A percentile compares a stretch with the other conserved stretches of the same genome.
Conservation (phyloP, 2,888 invertebrate genomes). For the Morpho achilles region DNA sequence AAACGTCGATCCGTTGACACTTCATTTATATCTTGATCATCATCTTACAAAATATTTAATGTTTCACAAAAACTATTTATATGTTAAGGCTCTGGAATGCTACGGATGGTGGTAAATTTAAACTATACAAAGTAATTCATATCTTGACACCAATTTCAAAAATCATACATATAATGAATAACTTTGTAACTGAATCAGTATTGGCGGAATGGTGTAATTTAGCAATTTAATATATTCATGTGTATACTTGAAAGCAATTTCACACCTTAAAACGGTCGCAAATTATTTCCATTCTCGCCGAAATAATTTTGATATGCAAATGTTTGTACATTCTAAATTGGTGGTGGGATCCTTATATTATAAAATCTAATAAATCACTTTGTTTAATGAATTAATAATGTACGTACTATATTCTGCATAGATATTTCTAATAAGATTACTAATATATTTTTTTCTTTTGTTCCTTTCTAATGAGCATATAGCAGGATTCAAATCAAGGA, state of each 20-base stretch:
- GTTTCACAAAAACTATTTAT: conserved; percentile 25
- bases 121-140: conserved; percentile 21
- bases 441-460: conserved; percentile 74
- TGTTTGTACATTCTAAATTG: conserved; percentile 39
- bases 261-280: conserved; percentile 28
- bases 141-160: conserved; percentile 3
- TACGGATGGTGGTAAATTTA: conserved; percentile 24
- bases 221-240: conserved; percentile 29
- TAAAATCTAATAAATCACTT: conserved; percentile 24
- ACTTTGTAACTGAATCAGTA: conserved; percentile 36
- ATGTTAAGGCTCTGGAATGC: conserved; percentile 22
- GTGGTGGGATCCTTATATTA: conserved; percentile 45
- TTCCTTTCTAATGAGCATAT: conserved; percentile 73
- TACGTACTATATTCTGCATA: conserved; percentile 41
- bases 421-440: conserved; percentile 55
- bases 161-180: conserved; percentile 30
- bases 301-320: conserved; percentile 34
- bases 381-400: conserved; percentile 35
- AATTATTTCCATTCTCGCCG: conserved; percentile 36
- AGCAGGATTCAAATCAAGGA: conserved; percentile 77
- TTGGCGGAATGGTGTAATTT: conserved; percentile 38
- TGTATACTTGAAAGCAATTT: conserved; percentile 30
- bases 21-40: conserved; percentile 11
- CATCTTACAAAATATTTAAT: conserved; percentile 16
- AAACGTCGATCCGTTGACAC: conserved; percentile 16